Evolutionary conservation across 2,888 invertebrate species (phyloP).

Genomic region (Chymomyza procnemis): DNA sequence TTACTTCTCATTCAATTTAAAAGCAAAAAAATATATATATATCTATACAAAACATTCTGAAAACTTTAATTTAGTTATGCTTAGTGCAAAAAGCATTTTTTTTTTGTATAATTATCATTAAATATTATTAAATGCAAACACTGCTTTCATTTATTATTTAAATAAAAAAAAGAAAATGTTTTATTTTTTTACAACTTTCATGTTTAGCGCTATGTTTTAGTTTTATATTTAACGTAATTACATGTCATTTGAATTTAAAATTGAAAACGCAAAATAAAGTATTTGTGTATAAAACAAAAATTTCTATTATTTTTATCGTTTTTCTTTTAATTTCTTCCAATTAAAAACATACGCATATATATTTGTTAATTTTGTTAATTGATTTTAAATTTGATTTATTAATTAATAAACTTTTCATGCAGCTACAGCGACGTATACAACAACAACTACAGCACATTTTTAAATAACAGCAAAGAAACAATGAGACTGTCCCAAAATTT

Average conservation of each 20-base stretch:
- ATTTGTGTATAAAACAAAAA: slow-evolving; percentile 41
- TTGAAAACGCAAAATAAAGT: slow-evolving; percentile 39
- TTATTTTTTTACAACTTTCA: slow-evolving; percentile 35
- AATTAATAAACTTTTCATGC: slow-evolving; percentile 12
- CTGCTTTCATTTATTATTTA: slow-evolving; percentile 47
- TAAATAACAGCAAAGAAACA: slow-evolving; percentile 12
- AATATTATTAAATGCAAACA: slow-evolving; percentile 46
- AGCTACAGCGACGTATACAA: slow-evolving; percentile 1
- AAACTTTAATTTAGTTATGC: slow-evolving; percentile 21
- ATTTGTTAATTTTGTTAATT: neutral
- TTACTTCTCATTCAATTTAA: neutral
- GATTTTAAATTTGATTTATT: slow-evolving; percentile 7
- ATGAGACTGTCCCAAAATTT: slow-evolving; percentile 64
- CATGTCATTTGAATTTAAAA: neutral
- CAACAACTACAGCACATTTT: slow-evolving; percentile 34
- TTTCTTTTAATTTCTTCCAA: too few relatives aligned
- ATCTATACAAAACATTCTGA: slow-evolving; percentile 26
- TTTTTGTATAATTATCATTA: slow-evolving; percentile 23
- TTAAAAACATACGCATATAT: neutral
- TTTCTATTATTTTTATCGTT: too few relatives aligned
- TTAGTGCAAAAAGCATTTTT: slow-evolving; percentile 6
- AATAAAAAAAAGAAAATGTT: too few relatives aligned
- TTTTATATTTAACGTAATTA: slow-evolving; percentile 47
- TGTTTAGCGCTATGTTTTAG: slow-evolving; percentile 49
- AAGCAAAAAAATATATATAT: slow-evolving; percentile 5